A percentile compares a stretch with the other conserved stretches of the same genome.
Conservation (phyloP, 1,140 invertebrate species). For the Drosophila parabipectinata region DNA sequence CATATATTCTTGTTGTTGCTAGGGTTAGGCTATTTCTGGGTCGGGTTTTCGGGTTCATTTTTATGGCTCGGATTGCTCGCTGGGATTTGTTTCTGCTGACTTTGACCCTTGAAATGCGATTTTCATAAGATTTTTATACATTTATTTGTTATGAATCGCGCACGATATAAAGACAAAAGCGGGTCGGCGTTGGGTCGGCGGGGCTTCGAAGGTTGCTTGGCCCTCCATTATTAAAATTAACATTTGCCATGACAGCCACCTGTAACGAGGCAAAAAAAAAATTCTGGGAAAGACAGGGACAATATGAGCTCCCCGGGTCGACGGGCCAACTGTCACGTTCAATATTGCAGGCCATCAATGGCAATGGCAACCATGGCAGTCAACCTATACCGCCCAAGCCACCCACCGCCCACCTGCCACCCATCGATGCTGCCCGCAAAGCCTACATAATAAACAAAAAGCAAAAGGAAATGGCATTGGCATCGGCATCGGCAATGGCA, state of each 20-base stretch:
- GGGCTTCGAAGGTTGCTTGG: slow-evolving; percentile 7
- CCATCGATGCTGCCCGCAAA: slow-evolving; percentile 24
- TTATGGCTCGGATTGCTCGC: slow-evolving; percentile 50
- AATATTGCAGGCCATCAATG: slow-evolving; percentile 79
- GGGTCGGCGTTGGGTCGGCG: slow-evolving; percentile 1
- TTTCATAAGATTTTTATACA: slow-evolving; percentile 71
- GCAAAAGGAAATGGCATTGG: slow-evolving; percentile 26
- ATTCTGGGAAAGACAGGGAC: background rate
- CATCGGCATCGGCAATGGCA: slow-evolving; percentile 1
- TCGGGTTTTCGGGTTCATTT: slow-evolving; percentile 40
- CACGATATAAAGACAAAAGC: slow-evolving; percentile 24
- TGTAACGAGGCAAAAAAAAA: slow-evolving; percentile 34
- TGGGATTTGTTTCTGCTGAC: slow-evolving; percentile 67
- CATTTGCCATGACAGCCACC: slow-evolving; percentile 69
- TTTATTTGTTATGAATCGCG: slow-evolving; percentile 71
- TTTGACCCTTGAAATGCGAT: slow-evolving; percentile 80
- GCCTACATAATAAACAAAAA: slow-evolving; percentile 68
- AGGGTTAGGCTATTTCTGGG: slow-evolving; percentile 65
- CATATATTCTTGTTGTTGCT: slow-evolving; percentile 36
- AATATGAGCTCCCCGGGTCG: slow-evolving; percentile 38
- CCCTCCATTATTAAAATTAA: slow-evolving; percentile 76
- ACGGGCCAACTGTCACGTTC: slow-evolving; percentile 77
- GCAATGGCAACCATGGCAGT: slow-evolving; percentile 42
- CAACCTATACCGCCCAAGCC: background rate
- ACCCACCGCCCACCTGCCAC: background rate